phyloP scores from a whole-genome alignment of 1,140 invertebrate genomes.

The Paraescarpia echinospica region DNA sequence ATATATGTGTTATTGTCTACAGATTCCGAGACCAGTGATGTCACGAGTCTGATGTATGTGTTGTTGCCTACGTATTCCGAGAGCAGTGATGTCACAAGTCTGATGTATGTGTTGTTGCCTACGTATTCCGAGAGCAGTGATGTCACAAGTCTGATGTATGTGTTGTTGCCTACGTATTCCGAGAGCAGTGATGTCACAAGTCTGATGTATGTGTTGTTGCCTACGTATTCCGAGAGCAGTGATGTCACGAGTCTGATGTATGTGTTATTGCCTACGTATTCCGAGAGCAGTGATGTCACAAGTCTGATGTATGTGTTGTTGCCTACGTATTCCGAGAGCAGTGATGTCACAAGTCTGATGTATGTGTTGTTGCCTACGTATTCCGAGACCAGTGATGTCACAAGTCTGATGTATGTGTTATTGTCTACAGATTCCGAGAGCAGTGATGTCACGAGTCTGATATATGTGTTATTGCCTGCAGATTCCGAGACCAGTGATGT shows the following conservation, averaged over 20 bases:
- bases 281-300: background rate
- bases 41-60: background rate
- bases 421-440: background rate
- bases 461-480: background rate
- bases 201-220: background rate
- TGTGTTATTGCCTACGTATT: background rate
- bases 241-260: background rate
- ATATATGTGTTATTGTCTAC: background rate
- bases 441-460: background rate
- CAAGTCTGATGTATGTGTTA: background rate
- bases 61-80: background rate
- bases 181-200: background rate
- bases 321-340: background rate
- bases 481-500: background rate
- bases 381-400: background rate
- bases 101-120: background rate
- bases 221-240: background rate
- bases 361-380: background rate
- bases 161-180: background rate
- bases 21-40: background rate
- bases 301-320: background rate
- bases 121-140: background rate
- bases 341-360: background rate
- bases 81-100: background rate
- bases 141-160: background rate